Evolutionary conservation across 2,797 vertebrate genomes (phyloP).

Genomic region (Oreortyx pictus): DNA sequence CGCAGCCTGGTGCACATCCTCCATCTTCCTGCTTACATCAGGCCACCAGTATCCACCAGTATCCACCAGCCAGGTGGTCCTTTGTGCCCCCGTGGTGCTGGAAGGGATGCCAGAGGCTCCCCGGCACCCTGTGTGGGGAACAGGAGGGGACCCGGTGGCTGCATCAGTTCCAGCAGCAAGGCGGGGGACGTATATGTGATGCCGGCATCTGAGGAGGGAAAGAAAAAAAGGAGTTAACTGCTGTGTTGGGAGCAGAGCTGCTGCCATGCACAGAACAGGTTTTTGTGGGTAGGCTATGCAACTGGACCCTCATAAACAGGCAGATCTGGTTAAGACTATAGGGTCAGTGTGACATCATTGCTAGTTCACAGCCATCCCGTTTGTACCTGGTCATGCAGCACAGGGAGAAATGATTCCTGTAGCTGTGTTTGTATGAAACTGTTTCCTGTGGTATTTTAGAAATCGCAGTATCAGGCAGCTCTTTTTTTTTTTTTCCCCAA

Average conservation of each 20-base stretch:
- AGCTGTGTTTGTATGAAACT: background rate
- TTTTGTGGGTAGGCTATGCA: background rate
- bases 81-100: background rate
- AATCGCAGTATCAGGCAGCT: background rate
- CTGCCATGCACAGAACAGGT: background rate
- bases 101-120: background rate
- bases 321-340: background rate
- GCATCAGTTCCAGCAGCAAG: background rate
- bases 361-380: background rate
- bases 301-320: background rate
- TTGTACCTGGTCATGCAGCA: background rate
- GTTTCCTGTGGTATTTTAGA: background rate
- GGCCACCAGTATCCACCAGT: too few species aligned
- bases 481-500: background rate
- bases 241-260: background rate
- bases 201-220: constrained; percentile 50
- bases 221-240: background rate
- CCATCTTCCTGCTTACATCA: too few species aligned
- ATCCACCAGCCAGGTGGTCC: background rate
- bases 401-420: background rate
- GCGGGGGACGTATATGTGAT: background rate
- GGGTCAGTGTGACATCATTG: background rate
- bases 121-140: background rate
- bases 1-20: too few species aligned
- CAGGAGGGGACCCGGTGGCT: background rate